A percentile compares a stretch with the other conserved stretches of the same genome.
Evolutionary conservation across 2,113 vertebrate species (phyloP).

Genomic region (Acanthisitta chloris): DNA sequence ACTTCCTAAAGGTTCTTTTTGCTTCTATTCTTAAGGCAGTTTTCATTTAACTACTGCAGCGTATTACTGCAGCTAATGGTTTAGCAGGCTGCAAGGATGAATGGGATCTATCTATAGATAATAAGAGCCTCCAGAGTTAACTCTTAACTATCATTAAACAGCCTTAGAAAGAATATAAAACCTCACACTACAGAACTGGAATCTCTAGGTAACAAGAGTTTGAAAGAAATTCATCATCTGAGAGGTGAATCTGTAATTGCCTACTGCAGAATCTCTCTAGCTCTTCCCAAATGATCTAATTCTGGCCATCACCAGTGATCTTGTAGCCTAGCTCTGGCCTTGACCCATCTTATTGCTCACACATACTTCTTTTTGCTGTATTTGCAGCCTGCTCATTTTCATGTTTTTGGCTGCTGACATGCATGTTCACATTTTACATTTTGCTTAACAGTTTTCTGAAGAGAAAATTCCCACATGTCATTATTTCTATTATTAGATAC

Average conservation of each 20-base stretch:
- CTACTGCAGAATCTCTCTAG: not conserved
- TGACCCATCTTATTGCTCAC: not conserved
- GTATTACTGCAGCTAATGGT: not conserved
- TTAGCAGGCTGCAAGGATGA: not conserved
- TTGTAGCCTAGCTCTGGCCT: not conserved
- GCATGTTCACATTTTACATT: not conserved
- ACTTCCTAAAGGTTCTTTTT: not conserved
- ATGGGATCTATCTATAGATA: not conserved
- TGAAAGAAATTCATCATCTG: not conserved
- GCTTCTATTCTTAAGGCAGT: not conserved
- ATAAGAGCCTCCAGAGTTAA: not conserved
- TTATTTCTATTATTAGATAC: not conserved
- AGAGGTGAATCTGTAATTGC: not conserved
- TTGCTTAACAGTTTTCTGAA: not conserved
- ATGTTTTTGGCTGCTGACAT: not conserved
- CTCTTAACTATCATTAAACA: not conserved
- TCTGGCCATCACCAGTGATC: not conserved
- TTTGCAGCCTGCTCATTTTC: not conserved
- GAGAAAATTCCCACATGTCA: not conserved
- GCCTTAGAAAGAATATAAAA: not conserved
- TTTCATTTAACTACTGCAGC: not conserved
- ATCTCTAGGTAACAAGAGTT: not conserved
- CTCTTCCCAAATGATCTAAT: not conserved
- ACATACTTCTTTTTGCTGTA: not conserved
- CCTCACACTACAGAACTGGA: not conserved